Base-by-base conservation (phyloP, 2,888 invertebrate species). In the Luffia ferchaultella region DNA sequence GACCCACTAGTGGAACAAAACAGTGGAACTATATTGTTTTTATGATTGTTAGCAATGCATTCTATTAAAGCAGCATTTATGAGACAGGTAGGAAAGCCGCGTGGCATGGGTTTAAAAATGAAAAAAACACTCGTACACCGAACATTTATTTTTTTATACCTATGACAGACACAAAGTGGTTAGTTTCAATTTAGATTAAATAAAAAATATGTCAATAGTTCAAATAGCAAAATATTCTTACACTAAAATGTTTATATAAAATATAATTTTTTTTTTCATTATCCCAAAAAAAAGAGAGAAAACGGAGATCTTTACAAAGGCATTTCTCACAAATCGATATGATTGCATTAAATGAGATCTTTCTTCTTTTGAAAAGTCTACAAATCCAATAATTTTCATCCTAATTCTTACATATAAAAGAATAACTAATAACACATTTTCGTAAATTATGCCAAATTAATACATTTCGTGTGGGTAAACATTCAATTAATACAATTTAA, bases 261-360 rank as follows among this genome's bases (percentile, higher is more conserved):
- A 65, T 58, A 64, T 57, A 54, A 55, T 58, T 60, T 60, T 60
- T 61, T 61, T 58, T 59, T 64, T 62, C 60, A 58, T 62, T 60
- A 69, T 68, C 73, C 73, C 73, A 79, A 74, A 30, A 30, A 30
- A 30, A 30, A 30, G 12, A 30, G 30, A 7, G 68, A 62, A 62
- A 62, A 67, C 66, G 64, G 82, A 82, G 80, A 82, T 82, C 80
- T 64, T 70, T 67, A 60, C 55, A 58, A 67, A 74, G 76, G 72
- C 76, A 69, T n/a, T 61, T 56, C 57, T 54, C 53, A 50, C 53
- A n/a, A 62, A 60, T 62, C 59, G 62, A 61, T 56, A 59, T 55
- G 58, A 55, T 64, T 70, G 75, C 75, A 64, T 61, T 65, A 63
- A 68, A 76, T 80, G 82, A 82, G 82, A 80, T 80, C 79, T 73